Evolutionary conservation across 2,113 vertebrate genomes (phyloP).

Genomic region (Promerops cafer): DNA sequence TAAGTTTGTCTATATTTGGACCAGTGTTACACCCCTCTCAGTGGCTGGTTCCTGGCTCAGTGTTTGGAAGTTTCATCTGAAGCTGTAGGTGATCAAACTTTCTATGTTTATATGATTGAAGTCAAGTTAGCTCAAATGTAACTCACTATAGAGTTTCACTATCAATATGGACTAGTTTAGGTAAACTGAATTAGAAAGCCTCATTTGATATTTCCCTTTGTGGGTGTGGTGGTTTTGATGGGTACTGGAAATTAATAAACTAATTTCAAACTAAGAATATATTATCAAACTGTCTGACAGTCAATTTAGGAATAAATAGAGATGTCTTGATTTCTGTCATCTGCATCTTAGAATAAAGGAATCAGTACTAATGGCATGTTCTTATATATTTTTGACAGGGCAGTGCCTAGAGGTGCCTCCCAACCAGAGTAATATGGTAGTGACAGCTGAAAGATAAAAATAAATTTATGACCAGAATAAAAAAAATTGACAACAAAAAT

Average conservation of each 20-base stretch:
- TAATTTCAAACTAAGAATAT: not conserved
- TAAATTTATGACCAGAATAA: not conserved
- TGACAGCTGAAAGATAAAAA: not conserved
- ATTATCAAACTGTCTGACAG: not conserved
- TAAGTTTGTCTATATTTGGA: not conserved
- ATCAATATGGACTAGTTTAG: not conserved
- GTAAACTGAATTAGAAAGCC: not conserved
- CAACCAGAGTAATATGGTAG: not conserved
- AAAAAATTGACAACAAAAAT: not conserved
- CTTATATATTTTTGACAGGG: not conserved
- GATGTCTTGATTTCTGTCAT: not conserved
- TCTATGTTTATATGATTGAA: not conserved
- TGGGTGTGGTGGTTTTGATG: not conserved
- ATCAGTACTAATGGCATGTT: not conserved
- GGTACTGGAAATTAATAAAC: not conserved
- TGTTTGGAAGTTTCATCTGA: not conserved
- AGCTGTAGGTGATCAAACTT: not conserved
- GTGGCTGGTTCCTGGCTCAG: not conserved
- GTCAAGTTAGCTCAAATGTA: not conserved
- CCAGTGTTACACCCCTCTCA: not conserved
- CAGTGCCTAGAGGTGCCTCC: not conserved
- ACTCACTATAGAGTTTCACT: not conserved
- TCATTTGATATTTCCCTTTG: not conserved
- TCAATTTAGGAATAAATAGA: not conserved
- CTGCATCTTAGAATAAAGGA: not conserved